A percentile compares a stretch with the other conserved stretches of the same genome.
Evolutionary conservation across 2,797 vertebrate species (phyloP).

Genomic region (Platalea minor): DNA sequence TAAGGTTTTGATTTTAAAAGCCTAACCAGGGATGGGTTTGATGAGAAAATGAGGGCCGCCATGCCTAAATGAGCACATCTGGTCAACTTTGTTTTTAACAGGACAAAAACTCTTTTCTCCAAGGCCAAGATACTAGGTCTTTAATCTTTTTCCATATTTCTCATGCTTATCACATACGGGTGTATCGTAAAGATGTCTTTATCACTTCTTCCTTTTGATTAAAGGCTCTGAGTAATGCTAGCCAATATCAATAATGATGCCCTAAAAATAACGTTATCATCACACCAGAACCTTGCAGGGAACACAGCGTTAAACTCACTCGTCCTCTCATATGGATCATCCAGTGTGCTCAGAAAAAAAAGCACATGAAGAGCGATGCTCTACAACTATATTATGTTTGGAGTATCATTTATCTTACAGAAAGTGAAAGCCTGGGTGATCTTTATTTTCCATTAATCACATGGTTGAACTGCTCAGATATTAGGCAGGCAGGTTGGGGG

Average conservation of each 20-base stretch:
- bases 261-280: conserved; percentile 46
- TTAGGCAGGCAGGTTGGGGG: neutral
- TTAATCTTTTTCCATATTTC: conserved; percentile 72
- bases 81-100: conserved; percentile 49
- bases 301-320: neutral
- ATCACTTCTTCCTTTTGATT: conserved; percentile 63
- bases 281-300: neutral
- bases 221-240: conserved; percentile 42
- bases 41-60: conserved; percentile 6
- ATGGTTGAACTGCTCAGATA: neutral
- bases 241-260: conserved; percentile 22
- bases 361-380: neutral
- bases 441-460: conserved; percentile 6
- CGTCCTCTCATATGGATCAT: neutral
- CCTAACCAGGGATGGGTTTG: neutral
- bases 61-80: conserved; percentile 59
- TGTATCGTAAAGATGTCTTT: conserved; percentile 51
- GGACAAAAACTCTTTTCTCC: conserved; percentile 67
- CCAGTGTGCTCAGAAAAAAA: neutral
- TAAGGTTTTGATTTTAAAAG: conserved; percentile 5
- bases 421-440: neutral
- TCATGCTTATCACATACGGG: conserved; percentile 60
- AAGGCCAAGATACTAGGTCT: conserved; percentile 53
- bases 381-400: neutral
- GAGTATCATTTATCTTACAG: neutral